Conservation (phyloP, 1,140 invertebrate genomes). For the Cephus cinctus region DNA sequence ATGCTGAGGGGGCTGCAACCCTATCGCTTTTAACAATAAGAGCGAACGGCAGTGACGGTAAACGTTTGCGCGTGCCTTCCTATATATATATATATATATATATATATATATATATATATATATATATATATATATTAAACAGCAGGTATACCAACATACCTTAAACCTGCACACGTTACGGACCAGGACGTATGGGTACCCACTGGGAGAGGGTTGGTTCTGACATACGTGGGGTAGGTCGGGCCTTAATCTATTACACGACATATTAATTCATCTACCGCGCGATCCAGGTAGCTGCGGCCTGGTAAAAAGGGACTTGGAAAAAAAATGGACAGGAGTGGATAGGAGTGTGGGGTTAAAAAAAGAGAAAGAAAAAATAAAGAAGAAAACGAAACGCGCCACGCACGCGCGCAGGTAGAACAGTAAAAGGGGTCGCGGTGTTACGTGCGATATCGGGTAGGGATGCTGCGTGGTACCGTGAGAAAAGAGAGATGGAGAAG, state of each 20-base stretch:
- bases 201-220: slow-evolving; percentile 28
- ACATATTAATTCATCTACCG: slow-evolving; percentile 46
- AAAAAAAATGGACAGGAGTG: slow-evolving; percentile 4
- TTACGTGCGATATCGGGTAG: too few relatives aligned
- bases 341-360: too few relatives aligned
- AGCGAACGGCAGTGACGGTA: not conserved
- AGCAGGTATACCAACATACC: too few relatives aligned
- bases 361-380: slow-evolving; percentile 8
- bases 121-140: too few relatives aligned
- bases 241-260: slow-evolving; percentile 36
- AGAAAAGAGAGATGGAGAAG: too few relatives aligned
- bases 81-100: too few relatives aligned
- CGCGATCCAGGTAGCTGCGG: slow-evolving; percentile 34
- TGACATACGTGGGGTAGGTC: slow-evolving; percentile 22
- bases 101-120: too few relatives aligned
- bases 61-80: not conserved
- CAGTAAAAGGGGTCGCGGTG: slow-evolving; percentile 26
- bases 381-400: slow-evolving; percentile 28
- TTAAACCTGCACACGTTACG: too few relatives aligned
- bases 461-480: too few relatives aligned
- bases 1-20: slow-evolving; percentile 16
- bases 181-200: too few relatives aligned
- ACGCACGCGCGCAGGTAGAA: slow-evolving; percentile 46
- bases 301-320: slow-evolving; percentile 12
- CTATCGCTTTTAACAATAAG: slow-evolving; percentile 14